phyloP scores from a whole-genome alignment of 2,113 vertebrate species.

The Peromyscus maniculatus region DNA sequence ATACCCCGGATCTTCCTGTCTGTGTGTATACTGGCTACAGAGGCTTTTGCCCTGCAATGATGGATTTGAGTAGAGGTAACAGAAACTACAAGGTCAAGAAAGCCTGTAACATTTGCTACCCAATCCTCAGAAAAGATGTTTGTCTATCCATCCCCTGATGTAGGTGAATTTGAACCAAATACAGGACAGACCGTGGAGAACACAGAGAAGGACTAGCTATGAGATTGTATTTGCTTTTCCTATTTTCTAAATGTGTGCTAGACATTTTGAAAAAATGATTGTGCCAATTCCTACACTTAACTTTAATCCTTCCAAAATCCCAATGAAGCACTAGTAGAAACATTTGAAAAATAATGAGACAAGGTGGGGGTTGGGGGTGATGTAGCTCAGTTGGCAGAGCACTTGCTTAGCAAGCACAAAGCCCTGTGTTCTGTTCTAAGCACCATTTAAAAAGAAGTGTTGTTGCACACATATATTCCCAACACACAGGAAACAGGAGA shows the following conservation, averaged over 20 bases:
- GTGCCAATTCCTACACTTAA: background rate
- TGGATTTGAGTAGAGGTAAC: background rate
- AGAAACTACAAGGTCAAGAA: background rate
- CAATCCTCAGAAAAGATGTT: background rate
- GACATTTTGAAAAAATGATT: background rate
- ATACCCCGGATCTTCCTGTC: background rate
- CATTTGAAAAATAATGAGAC: background rate
- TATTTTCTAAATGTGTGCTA: background rate
- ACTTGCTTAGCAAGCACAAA: background rate
- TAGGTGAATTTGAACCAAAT: background rate
- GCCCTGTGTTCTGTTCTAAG: background rate
- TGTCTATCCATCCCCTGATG: background rate
- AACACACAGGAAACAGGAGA: no score
- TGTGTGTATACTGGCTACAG: background rate
- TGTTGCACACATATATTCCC: background rate
- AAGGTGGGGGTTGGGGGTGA: no score
- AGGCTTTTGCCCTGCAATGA: background rate
- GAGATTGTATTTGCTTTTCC: background rate
- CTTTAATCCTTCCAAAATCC: background rate
- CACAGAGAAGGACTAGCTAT: background rate
- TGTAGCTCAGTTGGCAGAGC: no score
- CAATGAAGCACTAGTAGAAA: background rate
- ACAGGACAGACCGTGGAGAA: background rate
- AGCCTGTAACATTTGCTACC: background rate
- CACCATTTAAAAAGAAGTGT: background rate